These are phyloP conservation scores for Drosophila bocki DNA, from an alignment of 1,140 invertebrate species.

Conservation along the genomic window DNA sequence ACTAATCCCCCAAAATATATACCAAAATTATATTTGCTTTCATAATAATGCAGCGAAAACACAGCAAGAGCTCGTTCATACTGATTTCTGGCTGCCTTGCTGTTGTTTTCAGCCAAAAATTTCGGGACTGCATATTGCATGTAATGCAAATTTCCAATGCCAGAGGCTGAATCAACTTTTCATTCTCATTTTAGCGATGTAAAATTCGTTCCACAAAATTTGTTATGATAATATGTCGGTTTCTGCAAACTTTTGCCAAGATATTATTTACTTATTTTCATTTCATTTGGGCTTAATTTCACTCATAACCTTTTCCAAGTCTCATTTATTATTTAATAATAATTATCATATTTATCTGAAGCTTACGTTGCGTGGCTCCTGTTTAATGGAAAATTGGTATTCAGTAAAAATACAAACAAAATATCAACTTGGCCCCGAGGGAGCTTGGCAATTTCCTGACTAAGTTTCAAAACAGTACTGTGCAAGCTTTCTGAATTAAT, in stretches of 20 bases:
- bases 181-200: neutral
- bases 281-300: neutral
- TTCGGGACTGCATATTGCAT: neutral
- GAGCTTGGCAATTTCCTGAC: conserved; percentile 32
- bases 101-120: conserved; percentile 6
- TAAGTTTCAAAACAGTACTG: neutral
- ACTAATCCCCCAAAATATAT: conserved; percentile 3
- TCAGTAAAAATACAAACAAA: neutral
- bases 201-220: neutral
- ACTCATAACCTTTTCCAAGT: neutral
- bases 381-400: too few relatives aligned
- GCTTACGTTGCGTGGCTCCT: too few relatives aligned
- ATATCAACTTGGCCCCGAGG: neutral
- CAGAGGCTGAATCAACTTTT: neutral
- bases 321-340: neutral
- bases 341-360: neutral
- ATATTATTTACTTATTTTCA: conserved; percentile 17
- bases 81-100: neutral
- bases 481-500: conserved; percentile 28
- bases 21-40: neutral
- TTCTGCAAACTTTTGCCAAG: neutral
- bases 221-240: conserved; percentile 1
- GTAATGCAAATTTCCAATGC: conserved; percentile 12
- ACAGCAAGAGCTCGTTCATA: neutral
- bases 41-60: conserved; percentile 2